Base-by-base conservation (phyloP, 2,113 vertebrate genomes). In the Clupea harengus region DNA sequence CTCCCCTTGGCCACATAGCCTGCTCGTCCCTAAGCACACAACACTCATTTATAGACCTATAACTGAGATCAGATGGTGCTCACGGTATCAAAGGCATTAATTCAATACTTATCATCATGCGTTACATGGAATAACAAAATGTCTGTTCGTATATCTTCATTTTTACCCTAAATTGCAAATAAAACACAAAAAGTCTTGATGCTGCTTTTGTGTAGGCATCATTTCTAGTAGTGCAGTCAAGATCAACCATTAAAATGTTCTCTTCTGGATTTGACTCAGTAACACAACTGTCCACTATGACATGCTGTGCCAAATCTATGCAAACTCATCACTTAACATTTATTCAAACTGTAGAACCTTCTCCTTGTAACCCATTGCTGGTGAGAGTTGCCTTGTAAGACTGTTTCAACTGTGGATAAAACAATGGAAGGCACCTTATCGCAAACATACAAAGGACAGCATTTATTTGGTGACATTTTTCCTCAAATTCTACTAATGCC, bases 11-110 rank as follows among this genome's bases (percentile, higher is more conserved):
- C 90, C 46, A 95, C 94, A 18, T 91, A 95, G 18, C 92, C 94
- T 0, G 96, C 96, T 86, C 83, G 94, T 2, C 95, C 96, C 97
- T 96, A 82, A 20, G 67, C 90, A 57, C 52, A 85, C 81, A 88
- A 86, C 86, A 81, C 46, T 22, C 46, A 81, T 54, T 52, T 20
- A 32, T 15, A n/a, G 22, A 44, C 13, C 25, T 9, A 7, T 54
- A 46, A 45, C 60, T 9, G 18, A 39, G 49, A 39, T 28, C 49
- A 28, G 7, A 9, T 25, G n/a, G n/a, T 11, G 11, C 2, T 67
- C 64, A 4, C 18, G 22, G 18, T 60, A 7, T 49, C 47, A 10
- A 49, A 57, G 52, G 10, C 3, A 67, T 67, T 64, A 6, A 64
- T 64, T 64, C 7, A n/a, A 7, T n/a, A 64, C 57, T 20, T 22